These are phyloP conservation scores for Danio choprae DNA, from an alignment of 2,797 vertebrate species.

Conservation along the genomic window DNA sequence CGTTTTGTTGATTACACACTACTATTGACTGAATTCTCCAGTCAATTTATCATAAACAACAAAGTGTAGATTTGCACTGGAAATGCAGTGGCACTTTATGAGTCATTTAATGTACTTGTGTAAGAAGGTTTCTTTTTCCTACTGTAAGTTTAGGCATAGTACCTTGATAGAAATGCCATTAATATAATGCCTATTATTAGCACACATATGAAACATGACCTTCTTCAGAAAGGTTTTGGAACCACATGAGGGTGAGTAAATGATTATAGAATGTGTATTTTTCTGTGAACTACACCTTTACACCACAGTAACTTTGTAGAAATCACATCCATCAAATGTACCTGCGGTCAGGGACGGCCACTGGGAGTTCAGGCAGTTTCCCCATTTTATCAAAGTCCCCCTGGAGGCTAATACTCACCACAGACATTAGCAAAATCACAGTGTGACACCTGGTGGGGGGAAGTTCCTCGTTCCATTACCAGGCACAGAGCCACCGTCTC, in stretches of 20 bases:
- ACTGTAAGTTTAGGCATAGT: no score
- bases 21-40: no score
- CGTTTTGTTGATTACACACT: no score
- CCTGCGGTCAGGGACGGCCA: background rate
- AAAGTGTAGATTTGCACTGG: no score
- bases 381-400: conserved; percentile 38
- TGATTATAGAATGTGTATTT: background rate
- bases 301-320: conserved; percentile 52
- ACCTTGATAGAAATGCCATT: no score
- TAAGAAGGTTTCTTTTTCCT: no score
- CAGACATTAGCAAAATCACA: conserved; percentile 55
- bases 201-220: no score
- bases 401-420: conserved; percentile 33
- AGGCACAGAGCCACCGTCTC: conserved; percentile 53
- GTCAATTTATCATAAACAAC: no score
- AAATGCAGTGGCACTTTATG: no score
- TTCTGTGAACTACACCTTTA: background rate
- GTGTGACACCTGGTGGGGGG: conserved; percentile 5
- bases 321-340: conserved; percentile 46
- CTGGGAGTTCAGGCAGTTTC: conserved; percentile 31
- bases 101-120: no score
- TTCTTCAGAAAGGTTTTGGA: background rate
- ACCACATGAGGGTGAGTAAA: background rate
- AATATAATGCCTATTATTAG: no score
- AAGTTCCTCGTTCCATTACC: conserved; percentile 37